A percentile compares a stretch with the other conserved stretches of the same genome.
phyloP scores from a whole-genome alignment of 2,113 vertebrate species.

The Ophthalmolycus amberensis region DNA sequence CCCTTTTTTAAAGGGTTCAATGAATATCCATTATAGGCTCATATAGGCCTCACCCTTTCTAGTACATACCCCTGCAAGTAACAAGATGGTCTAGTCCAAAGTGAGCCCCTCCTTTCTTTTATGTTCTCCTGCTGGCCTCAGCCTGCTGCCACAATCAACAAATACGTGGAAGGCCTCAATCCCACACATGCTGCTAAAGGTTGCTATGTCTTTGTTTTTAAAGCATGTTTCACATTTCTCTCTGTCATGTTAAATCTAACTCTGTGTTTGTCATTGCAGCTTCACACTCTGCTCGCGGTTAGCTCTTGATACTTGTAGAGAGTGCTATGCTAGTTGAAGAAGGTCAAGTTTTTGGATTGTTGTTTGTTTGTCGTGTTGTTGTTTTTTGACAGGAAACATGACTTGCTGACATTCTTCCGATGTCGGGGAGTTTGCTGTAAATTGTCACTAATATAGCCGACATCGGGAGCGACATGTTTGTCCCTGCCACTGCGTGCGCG shows the following conservation, averaged over 20 bases:
- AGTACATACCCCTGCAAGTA: conserved; percentile 33
- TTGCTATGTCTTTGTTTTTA: conserved; percentile 28
- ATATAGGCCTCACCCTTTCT: conserved; percentile 1
- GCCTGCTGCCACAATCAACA: conserved; percentile 52
- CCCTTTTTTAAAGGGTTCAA: background rate
- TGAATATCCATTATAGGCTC: background rate
- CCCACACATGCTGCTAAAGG: conserved; percentile 56
- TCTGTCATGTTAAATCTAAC: background rate
- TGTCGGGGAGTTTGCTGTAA: background rate
- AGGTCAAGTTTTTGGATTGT: background rate
- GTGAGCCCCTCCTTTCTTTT: conserved; percentile 58
- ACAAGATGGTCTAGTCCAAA: conserved; percentile 54
- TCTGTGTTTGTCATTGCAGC: background rate
- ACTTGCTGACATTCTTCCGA: background rate
- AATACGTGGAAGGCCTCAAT: conserved; percentile 61
- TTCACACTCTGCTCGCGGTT: conserved; percentile 4
- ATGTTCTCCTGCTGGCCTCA: conserved; percentile 50
- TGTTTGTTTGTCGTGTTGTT: background rate
- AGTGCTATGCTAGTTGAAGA: conserved; percentile 21
- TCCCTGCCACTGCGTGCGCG: background rate
- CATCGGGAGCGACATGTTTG: background rate
- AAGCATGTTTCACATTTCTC: conserved; percentile 37
- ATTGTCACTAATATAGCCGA: background rate
- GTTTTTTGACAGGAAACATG: background rate
- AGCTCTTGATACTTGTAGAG: background rate